A percentile compares a stretch with the other conserved stretches of the same genome.
Evolutionary conservation across 2,797 vertebrate genomes (phyloP).

Genomic region (Hippopotamyrus pictus): DNA sequence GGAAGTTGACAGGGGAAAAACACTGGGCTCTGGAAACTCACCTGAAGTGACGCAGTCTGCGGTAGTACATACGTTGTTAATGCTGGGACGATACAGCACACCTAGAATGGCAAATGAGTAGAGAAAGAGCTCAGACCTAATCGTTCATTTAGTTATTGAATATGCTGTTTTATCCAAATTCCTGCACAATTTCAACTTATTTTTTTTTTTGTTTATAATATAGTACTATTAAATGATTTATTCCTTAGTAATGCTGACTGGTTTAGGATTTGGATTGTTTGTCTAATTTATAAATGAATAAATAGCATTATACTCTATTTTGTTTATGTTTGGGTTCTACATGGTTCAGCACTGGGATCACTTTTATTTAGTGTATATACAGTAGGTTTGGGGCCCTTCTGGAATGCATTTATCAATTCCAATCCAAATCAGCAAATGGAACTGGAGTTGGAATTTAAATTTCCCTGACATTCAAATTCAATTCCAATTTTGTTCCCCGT

Average conservation of each 20-base stretch:
- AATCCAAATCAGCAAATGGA: neutral
- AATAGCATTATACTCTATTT: neutral
- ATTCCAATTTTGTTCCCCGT: neutral
- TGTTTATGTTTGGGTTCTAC: neutral
- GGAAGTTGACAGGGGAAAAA: neutral
- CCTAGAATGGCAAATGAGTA: conserved; percentile 50
- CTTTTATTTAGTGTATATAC: neutral
- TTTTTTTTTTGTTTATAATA: neutral
- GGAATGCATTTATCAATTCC: neutral
- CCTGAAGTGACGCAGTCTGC: conserved; percentile 86
- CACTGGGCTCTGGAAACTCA: conserved; percentile 44
- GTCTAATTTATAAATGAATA: neutral
- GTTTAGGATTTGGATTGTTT: neutral
- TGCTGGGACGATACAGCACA: conserved; percentile 44
- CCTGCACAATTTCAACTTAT: neutral
- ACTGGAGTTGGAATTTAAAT: neutral
- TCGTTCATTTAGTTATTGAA: neutral
- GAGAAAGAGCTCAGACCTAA: neutral
- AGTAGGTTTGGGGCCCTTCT: neutral
- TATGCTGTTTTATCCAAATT: neutral
- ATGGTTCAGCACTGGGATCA: neutral
- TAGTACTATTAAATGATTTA: neutral
- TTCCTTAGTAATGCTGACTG: neutral
- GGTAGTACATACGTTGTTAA: conserved; percentile 65
- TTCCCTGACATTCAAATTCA: neutral